Conservation (phyloP, 1,140 invertebrate genomes). For the Gonioctena quinquepunctata region DNA sequence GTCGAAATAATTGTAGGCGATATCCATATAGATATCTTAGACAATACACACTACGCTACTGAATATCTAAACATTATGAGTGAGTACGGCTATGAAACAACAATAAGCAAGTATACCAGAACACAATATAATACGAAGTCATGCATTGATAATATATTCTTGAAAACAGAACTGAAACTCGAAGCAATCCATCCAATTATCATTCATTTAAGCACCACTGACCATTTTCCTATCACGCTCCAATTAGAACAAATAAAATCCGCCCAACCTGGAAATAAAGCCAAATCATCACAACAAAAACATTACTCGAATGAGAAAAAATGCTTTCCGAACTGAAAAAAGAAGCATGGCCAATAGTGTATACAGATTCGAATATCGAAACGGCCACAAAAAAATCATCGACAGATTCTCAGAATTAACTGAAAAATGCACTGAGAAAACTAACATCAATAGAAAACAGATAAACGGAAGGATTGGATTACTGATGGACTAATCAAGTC, state of each 20-base stretch:
- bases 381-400: not conserved
- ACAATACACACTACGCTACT: not conserved
- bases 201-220: not conserved
- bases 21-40: constrained; percentile 9
- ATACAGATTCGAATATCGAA: too few relatives aligned
- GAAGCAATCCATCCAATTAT: not conserved
- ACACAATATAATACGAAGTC: not conserved
- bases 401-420: not conserved
- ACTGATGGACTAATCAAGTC: not conserved
- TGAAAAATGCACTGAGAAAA: not conserved
- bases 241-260: not conserved
- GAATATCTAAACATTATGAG: constrained; percentile 14
- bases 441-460: not conserved
- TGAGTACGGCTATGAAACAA: constrained; percentile 7
- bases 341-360: too few relatives aligned
- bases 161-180: constrained; percentile 1
- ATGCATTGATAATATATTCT: constrained; percentile 14
- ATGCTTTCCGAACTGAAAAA: too few relatives aligned
- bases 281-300: too few relatives aligned
- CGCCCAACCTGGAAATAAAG: not conserved
- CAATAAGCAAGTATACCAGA: constrained; percentile 13
- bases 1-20: constrained; percentile 7
- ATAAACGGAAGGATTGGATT: not conserved
- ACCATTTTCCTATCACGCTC: constrained; percentile 3
- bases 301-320: too few relatives aligned